Evolutionary conservation across 2,888 invertebrate species (phyloP).

Genomic region (Mesorhabditis spiculigera): DNA sequence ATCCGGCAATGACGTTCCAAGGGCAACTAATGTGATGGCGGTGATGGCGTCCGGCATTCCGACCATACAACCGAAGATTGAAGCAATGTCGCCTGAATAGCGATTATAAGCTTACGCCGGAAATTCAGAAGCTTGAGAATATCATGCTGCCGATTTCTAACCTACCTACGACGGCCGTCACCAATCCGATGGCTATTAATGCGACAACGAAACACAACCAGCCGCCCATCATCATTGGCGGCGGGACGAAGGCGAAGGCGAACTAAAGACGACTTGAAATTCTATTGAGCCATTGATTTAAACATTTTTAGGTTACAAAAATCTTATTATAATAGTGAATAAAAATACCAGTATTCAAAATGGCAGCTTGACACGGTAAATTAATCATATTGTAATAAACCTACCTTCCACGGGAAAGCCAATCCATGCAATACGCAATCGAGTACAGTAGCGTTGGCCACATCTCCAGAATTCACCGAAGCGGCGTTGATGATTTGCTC

Average conservation of each 20-base stretch:
- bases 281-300: no score
- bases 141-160: neutral
- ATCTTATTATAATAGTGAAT: no score
- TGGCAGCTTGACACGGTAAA: no score
- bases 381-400: no score
- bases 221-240: slow-evolving; percentile 65
- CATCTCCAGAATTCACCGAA: slow-evolving; percentile 68
- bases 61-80: slow-evolving; percentile 67
- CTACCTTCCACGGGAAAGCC: slow-evolving; percentile 42
- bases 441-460: slow-evolving; percentile 64
- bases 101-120: neutral
- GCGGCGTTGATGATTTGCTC: slow-evolving; percentile 63
- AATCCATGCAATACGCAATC: slow-evolving; percentile 66
- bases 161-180: slow-evolving; percentile 66
- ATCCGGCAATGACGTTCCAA: slow-evolving; percentile 68
- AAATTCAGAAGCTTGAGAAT: neutral
- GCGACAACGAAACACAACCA: slow-evolving; percentile 67
- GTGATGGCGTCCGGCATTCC: slow-evolving; percentile 62
- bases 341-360: no score
- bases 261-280: slow-evolving; percentile 37
- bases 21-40: slow-evolving; percentile 66
- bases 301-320: no score
- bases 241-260: slow-evolving; percentile 65
- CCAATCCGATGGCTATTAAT: slow-evolving; percentile 64
- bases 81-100: slow-evolving; percentile 59